Base-by-base conservation (phyloP, 2,888 invertebrate genomes). In the Caenorhabditis panamensis region DNA sequence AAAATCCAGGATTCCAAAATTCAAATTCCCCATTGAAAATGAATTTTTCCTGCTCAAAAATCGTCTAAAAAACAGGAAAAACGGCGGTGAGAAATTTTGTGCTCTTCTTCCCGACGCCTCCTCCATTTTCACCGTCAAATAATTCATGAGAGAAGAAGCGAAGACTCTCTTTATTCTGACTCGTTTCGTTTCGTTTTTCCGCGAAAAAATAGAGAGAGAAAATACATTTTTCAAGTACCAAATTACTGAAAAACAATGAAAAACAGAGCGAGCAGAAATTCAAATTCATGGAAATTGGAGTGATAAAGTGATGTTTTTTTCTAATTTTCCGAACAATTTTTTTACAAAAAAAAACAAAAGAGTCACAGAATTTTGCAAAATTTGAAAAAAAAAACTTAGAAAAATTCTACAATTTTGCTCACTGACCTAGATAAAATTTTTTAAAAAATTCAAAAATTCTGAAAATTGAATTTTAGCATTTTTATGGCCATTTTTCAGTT, bases 51-150 rank as follows among this genome's bases (percentile, higher is more conserved):
- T 31, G 31, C 31, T 31, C 31, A 31, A 9, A 31, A 31, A 31
- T 31, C 4, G 9, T 41, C 16, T 9, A 41, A 41, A 41, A 41
- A 41, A 41, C 13, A 41, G 13, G 20, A 20, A 20, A 49, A 49
- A 44, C 31, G 31, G 31, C 31, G 16, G 49, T 16, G 22, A 20
- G 49, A 49, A 20, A 20, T 44, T 44, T 44, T 44, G 13, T 13
- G 16, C 31, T 36, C 28, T 11, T 16, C 59, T 4, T 47, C 24
- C 20, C 37, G 37, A 51, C 68, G 49, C 59, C 59, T 49, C 68
- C 59, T 51, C 24, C 59, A 59, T 51, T 61, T 59, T 69, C 54
- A 58, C n/a, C 67, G 58, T n/a, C 47, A 69, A 69, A 69, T 69
- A 51, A 69, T 69, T 69, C 59, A 69, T 69, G 68, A 59, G 68